Conservation (phyloP, 2,888 invertebrate species). For the Calameuta pallipes region DNA sequence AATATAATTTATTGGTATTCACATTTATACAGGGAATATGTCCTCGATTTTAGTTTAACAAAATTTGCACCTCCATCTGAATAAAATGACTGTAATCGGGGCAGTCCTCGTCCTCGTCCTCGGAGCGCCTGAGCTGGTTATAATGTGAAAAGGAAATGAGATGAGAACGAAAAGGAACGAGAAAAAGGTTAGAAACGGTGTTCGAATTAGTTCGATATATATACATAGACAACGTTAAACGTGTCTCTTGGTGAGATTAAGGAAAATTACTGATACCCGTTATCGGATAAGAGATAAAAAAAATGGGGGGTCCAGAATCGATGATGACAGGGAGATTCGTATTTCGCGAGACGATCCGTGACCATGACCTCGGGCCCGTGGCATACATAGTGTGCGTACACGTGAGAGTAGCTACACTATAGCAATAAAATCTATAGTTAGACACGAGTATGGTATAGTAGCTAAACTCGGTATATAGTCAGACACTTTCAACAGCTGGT, state of each 20-base stretch:
- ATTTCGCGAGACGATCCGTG: conserved; percentile 17
- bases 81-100: neutral
- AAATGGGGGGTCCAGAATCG: neutral
- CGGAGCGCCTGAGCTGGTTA: neutral
- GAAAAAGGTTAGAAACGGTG: neutral
- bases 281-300: neutral
- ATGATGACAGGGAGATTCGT: neutral
- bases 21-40: neutral
- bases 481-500: neutral
- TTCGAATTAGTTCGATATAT: neutral
- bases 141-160: neutral
- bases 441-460: neutral
- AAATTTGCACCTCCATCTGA: neutral
- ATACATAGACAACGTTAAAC: neutral
- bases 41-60: neutral
- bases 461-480: neutral
- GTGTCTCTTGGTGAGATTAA: neutral
- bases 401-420: neutral
- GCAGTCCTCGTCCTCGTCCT: neutral
- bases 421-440: neutral
- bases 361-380: conserved; percentile 44
- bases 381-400: conserved; percentile 14
- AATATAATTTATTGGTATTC: neutral
- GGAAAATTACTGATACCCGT: neutral
- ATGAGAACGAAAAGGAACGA: neutral